Evolutionary conservation across 2,888 invertebrate species (phyloP).

Genomic region (Thera obeliscata): DNA sequence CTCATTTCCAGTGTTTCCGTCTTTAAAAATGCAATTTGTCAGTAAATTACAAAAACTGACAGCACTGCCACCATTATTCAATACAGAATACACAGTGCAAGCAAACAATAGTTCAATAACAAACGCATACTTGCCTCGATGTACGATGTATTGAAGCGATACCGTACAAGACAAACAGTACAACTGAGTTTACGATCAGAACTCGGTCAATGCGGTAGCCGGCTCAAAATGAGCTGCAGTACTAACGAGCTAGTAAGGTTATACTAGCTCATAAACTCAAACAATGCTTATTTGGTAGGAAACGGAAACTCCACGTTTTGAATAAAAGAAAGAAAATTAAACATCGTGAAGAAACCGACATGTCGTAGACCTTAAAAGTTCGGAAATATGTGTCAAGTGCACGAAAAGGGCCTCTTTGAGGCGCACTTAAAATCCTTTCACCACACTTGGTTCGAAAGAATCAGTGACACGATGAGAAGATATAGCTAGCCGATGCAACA

Average conservation of each 20-base stretch:
- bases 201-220: slow-evolving; percentile 24
- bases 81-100: slow-evolving; percentile 29
- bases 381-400: too few species aligned
- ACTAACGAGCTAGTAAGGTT: slow-evolving; percentile 6
- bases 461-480: too few species aligned
- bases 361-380: too few species aligned
- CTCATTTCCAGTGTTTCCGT: neutral
- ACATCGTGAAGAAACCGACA: too few species aligned
- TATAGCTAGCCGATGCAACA: too few species aligned
- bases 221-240: slow-evolving; percentile 25
- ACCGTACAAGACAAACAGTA: slow-evolving; percentile 34
- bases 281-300: neutral
- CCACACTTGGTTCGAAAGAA: too few species aligned
- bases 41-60: slow-evolving; percentile 21
- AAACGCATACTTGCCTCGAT: slow-evolving; percentile 18
- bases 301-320: too few species aligned
- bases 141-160: slow-evolving; percentile 31
- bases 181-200: slow-evolving; percentile 24
- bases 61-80: slow-evolving; percentile 30
- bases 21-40: slow-evolving; percentile 1
- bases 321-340: too few species aligned
- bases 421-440: too few species aligned
- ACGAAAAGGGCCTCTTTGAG: too few species aligned
- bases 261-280: neutral
- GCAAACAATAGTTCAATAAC: slow-evolving; percentile 33